Evolutionary conservation across 2,113 vertebrate genomes (phyloP).

Genomic region (Dipodomys merriami): DNA sequence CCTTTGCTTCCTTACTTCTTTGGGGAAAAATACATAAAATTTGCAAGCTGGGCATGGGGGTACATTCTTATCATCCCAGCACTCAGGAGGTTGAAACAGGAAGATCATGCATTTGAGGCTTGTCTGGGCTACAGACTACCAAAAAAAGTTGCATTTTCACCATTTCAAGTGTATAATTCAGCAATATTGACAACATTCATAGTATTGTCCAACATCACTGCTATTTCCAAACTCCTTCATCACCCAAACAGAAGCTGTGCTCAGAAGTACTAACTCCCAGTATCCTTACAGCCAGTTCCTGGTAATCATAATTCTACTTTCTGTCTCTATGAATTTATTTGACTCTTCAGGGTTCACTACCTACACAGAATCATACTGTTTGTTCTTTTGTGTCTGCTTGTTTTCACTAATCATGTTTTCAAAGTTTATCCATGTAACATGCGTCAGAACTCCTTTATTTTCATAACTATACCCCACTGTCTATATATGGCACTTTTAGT

Average conservation of each 20-base stretch:
- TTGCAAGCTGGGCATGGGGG: no score
- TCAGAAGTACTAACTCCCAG: no score
- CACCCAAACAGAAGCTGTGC: neutral
- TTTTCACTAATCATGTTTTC: neutral
- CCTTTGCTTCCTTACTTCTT: neutral
- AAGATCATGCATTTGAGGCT: no score
- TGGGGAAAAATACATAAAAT: neutral
- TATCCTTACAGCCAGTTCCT: neutral
- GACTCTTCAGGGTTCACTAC: neutral
- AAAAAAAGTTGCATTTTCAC: neutral
- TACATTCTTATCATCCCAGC: no score
- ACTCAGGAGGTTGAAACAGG: no score
- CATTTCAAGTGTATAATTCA: neutral
- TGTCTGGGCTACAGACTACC: no score
- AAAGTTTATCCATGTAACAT: neutral
- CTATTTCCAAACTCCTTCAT: neutral
- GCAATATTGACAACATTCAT: neutral
- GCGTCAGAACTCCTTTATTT: neutral
- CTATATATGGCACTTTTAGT: accelerated
- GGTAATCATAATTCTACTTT: neutral
- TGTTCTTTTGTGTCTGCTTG: neutral
- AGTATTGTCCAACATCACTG: no score
- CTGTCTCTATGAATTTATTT: no score
- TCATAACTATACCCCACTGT: neutral
- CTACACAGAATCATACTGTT: accelerated